Conservation (phyloP, 2,888 invertebrate genomes). For the Nasonia oneida region DNA sequence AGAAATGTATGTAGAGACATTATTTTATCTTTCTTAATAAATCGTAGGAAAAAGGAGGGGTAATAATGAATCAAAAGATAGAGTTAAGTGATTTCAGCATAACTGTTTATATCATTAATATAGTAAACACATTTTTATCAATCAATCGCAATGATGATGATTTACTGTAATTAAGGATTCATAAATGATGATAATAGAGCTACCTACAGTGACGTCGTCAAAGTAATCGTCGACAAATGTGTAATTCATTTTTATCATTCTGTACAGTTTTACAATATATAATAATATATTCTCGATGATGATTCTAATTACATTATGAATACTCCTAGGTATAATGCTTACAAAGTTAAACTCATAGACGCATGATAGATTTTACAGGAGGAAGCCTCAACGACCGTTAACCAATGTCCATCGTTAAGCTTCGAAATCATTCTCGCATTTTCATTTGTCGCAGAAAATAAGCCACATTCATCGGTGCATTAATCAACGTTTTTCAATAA, state of each 20-base stretch:
- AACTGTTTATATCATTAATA: constrained; percentile 77
- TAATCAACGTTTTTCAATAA: not conserved
- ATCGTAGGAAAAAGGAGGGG: too few species aligned
- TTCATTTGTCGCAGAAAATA: not conserved
- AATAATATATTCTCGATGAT: constrained; percentile 64
- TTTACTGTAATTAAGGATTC: constrained; percentile 60
- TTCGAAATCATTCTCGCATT: not conserved
- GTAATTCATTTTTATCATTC: constrained; percentile 65
- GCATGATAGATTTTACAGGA: constrained; percentile 56
- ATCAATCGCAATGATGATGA: constrained; percentile 68
- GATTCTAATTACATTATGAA: constrained; percentile 71
- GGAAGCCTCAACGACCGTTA: constrained; percentile 66
- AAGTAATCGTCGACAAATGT: constrained; percentile 56
- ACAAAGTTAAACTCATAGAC: constrained; percentile 71
- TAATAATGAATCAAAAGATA: constrained; percentile 15
- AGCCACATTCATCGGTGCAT: not conserved
- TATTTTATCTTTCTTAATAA: not conserved
- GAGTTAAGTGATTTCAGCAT: constrained; percentile 66
- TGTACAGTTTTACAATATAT: constrained; percentile 75
- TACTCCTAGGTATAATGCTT: constrained; percentile 68
- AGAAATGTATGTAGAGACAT: too few species aligned
- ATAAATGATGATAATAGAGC: constrained; percentile 69
- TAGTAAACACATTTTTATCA: constrained; percentile 76
- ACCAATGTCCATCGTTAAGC: constrained; percentile 9
- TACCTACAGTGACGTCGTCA: constrained; percentile 70